Conservation (phyloP, 2,113 vertebrate genomes). For the Corythornis cristatus region DNA sequence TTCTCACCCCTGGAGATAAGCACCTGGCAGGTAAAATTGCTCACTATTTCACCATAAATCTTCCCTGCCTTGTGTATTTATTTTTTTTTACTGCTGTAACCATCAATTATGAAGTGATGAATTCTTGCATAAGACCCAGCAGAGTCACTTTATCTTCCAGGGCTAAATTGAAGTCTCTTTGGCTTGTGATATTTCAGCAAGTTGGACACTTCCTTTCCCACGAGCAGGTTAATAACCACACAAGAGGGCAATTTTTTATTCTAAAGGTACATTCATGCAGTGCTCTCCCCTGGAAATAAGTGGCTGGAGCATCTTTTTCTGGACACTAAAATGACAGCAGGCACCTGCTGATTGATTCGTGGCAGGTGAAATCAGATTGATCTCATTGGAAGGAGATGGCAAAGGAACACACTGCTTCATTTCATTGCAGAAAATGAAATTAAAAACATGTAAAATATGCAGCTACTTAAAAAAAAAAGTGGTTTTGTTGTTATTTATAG, state of each 20-base stretch:
- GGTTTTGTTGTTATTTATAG: conserved; percentile 48
- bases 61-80: background rate
- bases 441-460: background rate
- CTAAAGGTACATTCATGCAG: background rate
- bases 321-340: background rate
- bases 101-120: conserved; percentile 22
- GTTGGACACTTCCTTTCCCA: conserved; percentile 4
- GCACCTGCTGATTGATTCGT: background rate
- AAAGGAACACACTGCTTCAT: background rate
- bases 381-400: background rate
- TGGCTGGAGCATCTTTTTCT: background rate
- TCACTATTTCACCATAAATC: background rate
- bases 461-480: background rate
- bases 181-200: conserved; percentile 16
- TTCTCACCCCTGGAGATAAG: background rate
- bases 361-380: background rate
- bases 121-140: background rate
- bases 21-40: background rate
- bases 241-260: background rate
- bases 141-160: conserved; percentile 11
- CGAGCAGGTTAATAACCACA: background rate
- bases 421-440: background rate
- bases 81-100: background rate
- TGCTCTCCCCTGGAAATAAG: background rate
- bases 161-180: conserved; percentile 4